Evolutionary conservation across 2,888 invertebrate species (phyloP).

Genomic region (Leptopterna dolabrata): DNA sequence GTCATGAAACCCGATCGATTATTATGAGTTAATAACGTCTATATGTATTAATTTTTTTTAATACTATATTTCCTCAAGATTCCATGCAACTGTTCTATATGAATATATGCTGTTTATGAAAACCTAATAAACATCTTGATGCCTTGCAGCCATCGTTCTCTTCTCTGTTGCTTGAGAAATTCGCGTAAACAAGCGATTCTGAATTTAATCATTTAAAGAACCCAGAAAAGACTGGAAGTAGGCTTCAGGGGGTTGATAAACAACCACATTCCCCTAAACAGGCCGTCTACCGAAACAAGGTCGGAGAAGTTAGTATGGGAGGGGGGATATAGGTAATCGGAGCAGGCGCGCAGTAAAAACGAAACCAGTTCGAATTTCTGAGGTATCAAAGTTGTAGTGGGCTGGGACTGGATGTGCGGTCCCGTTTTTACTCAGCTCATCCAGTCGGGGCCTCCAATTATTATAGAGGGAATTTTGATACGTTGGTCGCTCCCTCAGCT

Average conservation of each 20-base stretch:
- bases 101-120: too few species aligned
- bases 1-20: too few species aligned
- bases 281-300: background rate
- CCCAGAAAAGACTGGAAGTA: too few species aligned
- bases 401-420: background rate
- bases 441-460: background rate
- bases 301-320: background rate
- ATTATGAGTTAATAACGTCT: too few species aligned
- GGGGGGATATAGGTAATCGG: background rate
- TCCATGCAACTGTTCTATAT: too few species aligned
- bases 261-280: background rate
- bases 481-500: background rate
- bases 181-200: too few species aligned
- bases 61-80: too few species aligned
- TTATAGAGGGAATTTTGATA: background rate
- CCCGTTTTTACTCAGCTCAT: background rate
- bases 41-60: too few species aligned
- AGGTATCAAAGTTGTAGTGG: background rate
- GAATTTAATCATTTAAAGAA: too few species aligned
- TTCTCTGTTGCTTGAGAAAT: too few species aligned
- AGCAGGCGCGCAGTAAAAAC: background rate
- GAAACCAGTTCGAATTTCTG: background rate
- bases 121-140: too few species aligned
- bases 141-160: too few species aligned
- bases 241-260: background rate